These are phyloP conservation scores for Stenodema calcarata DNA, from an alignment of 2,888 invertebrate species.

Conservation along the genomic window DNA sequence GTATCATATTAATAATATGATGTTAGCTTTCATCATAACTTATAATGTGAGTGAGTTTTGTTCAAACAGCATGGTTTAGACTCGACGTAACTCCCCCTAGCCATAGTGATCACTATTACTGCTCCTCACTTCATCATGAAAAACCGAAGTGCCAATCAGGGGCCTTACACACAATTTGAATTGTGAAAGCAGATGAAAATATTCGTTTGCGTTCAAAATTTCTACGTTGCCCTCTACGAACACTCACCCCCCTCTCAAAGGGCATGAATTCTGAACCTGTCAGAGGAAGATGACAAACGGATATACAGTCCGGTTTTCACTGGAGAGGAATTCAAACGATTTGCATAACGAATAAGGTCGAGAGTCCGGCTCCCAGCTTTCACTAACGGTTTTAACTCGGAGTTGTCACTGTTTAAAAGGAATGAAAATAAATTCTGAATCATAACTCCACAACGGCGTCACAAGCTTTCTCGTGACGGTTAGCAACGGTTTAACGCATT, in stretches of 20 bases:
- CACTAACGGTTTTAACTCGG: not conserved
- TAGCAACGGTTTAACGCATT: not conserved
- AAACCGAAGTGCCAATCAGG: no score
- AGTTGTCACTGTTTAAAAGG: constrained; percentile 23
- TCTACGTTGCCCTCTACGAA: not conserved
- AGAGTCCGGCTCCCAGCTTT: not conserved
- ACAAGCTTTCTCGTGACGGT: not conserved
- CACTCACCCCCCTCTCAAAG: not conserved
- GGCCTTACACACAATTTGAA: no score
- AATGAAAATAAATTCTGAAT: constrained; percentile 32
- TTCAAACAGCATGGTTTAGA: no score
- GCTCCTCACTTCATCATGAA: no score
- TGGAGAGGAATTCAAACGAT: constrained; percentile 24
- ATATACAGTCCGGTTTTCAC: constrained; percentile 3
- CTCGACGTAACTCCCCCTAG: no score
- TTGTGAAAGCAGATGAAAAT: no score
- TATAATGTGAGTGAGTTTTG: no score
- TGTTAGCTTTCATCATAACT: no score
- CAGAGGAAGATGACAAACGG: constrained; percentile 36
- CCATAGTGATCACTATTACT: no score
- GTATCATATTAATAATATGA: no score
- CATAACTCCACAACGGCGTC: not conserved
- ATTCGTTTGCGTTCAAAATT: not conserved
- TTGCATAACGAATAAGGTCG: constrained; percentile 38
- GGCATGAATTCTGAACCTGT: constrained; percentile 25